A percentile compares a stretch with the other conserved stretches of the same genome.
Conservation (phyloP, 2,113 vertebrate genomes). For the Arenaria interpres region DNA sequence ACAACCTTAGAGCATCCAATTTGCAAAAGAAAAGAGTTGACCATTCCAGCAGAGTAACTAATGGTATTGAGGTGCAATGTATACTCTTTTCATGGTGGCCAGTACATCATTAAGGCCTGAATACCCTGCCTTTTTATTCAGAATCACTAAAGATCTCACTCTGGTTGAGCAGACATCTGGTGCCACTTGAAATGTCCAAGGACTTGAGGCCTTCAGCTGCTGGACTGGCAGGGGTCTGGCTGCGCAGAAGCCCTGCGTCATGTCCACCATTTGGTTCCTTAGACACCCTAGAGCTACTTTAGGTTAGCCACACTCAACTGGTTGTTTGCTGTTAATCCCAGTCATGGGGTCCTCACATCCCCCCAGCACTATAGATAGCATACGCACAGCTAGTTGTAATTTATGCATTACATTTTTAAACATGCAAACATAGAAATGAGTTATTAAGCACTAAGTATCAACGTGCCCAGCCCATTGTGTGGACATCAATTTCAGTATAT, state of each 20-base stretch:
- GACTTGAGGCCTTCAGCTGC: background rate
- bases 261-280: background rate
- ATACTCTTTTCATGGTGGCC: background rate
- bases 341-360: background rate
- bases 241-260: background rate
- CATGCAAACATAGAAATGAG: background rate
- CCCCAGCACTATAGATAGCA: background rate
- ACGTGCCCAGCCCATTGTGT: background rate
- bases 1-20: background rate
- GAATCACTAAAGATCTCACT: background rate
- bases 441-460: background rate
- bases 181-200: background rate
- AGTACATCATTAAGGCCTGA: background rate
- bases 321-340: background rate
- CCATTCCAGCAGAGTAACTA: background rate
- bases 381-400: background rate
- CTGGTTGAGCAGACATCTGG: background rate
- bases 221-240: background rate
- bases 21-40: background rate
- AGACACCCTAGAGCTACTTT: background rate
- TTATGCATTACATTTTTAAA: background rate
- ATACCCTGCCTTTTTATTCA: background rate
- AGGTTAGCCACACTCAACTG: background rate
- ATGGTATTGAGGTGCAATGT: background rate
- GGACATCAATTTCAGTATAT: background rate